phyloP scores from a whole-genome alignment of 1,140 invertebrate species.

The Euwallacea similis region DNA sequence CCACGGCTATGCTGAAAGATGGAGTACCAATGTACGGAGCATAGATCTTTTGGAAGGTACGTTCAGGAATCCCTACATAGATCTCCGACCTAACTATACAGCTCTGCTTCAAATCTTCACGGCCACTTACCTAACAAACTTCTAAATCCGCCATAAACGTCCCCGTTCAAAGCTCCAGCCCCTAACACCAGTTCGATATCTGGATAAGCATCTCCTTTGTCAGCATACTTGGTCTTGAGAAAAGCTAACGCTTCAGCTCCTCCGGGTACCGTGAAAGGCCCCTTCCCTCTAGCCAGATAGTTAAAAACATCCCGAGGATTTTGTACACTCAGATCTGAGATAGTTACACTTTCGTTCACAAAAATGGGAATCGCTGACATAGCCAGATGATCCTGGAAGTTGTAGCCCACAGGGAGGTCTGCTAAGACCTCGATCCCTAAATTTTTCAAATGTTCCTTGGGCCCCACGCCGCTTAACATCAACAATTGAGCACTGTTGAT shows the following conservation, averaged over 20 bases:
- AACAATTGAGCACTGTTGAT: slow-evolving; percentile 89
- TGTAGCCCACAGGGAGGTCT: slow-evolving; percentile 76
- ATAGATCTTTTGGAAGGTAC: slow-evolving; percentile 64
- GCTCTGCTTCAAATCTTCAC: slow-evolving; percentile 51
- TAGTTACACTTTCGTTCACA: slow-evolving; percentile 73
- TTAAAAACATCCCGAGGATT: slow-evolving; percentile 72
- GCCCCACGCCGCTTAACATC: slow-evolving; percentile 90
- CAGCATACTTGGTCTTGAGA: slow-evolving; percentile 59
- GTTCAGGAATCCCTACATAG: slow-evolving; percentile 62
- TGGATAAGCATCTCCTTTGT: slow-evolving; percentile 56
- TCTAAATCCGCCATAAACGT: slow-evolving; percentile 68
- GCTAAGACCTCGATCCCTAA: slow-evolving; percentile 69
- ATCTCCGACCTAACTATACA: no score
- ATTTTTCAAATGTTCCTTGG: slow-evolving; percentile 71
- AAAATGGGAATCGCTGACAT: slow-evolving; percentile 79
- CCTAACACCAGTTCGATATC: slow-evolving; percentile 80
- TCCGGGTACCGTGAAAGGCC: slow-evolving; percentile 83
- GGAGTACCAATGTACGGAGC: slow-evolving; percentile 54
- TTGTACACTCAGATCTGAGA: slow-evolving; percentile 76
- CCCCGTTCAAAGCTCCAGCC: slow-evolving; percentile 69
- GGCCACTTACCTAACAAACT: slow-evolving; percentile 62
- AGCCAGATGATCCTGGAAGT: slow-evolving; percentile 89
- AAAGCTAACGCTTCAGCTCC: slow-evolving; percentile 76
- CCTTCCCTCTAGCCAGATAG: slow-evolving; percentile 74
- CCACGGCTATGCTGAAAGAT: slow-evolving; percentile 68